Base-by-base conservation (phyloP, 1,140 invertebrate species). In the Pinna nobilis region DNA sequence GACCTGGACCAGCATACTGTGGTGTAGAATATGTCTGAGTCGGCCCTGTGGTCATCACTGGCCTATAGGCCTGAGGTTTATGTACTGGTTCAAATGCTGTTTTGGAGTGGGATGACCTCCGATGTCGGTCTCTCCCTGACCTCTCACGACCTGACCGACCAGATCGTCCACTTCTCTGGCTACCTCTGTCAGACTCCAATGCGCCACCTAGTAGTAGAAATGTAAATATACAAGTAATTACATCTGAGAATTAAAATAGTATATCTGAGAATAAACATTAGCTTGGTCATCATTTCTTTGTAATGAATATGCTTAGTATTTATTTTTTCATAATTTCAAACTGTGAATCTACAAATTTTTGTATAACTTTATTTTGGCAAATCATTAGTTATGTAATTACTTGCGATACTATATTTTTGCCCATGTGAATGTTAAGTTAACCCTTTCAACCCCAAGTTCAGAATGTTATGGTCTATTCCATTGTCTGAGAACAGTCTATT, bases 21-120 rank as follows among this genome's bases (percentile, higher is more conserved):
- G 13, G 23, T 53, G 50, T 7, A 23, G 57, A 28, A 33, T 60
- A 37, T 33, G 57, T n/a, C 33, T 53, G 51, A 53, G 51, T 53
- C 13, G 3, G 3, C 6, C 44, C 63, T 20, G 28, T 23, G 23
- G 30, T 51, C 47, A 50, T 47, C 2, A 49, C 73, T 35, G 73
- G 75, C 20, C 76, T 72, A 20, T 76, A 73, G n/a, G 70, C 70
- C 28, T 74, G 65, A n/a, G 76, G 76, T 55, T 76, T 61, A 55
- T 77, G 70, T 13, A 81, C 78, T 50, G 79, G 78, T 51, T 80
- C 81, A 72, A 80, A 81, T 51, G 82, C 81, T 64, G 80, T 81
- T 66, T 74, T 74, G n/a, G 65, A 55, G 23, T 32, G 51, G 37
- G 65, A 50, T 30, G 67, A 65, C 6, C 60, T 50, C 4, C 51